Conservation (phyloP, 2,888 invertebrate species). For the Zelleria hepariella region DNA sequence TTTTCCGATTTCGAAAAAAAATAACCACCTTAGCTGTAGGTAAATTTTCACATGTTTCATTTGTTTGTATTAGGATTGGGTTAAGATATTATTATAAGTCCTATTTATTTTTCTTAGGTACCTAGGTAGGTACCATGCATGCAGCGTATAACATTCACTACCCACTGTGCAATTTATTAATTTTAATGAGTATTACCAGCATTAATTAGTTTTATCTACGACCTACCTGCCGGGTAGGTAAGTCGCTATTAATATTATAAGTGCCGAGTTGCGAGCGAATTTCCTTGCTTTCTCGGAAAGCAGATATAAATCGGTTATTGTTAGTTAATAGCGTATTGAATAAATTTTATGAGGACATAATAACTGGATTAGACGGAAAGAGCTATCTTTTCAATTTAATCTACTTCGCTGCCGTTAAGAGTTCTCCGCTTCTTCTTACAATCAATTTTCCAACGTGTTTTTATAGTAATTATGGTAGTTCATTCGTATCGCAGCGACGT, state of each 20-base stretch:
- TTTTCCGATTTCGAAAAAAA: too few relatives aligned
- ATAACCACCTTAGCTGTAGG: too few relatives aligned
- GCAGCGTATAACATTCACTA: background rate
- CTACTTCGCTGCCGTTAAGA: constrained; percentile 1
- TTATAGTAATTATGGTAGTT: background rate
- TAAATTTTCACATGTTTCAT: too few relatives aligned
- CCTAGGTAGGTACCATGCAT: background rate
- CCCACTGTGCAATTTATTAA: background rate
- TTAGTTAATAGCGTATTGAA: background rate
- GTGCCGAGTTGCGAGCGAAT: background rate
- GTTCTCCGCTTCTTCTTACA: background rate
- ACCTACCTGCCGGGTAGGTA: background rate
- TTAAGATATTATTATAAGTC: too few relatives aligned
- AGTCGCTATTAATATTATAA: background rate
- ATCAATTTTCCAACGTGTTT: background rate
- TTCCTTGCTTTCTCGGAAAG: background rate
- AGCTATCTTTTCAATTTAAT: background rate
- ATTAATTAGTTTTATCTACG: background rate
- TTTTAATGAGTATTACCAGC: background rate
- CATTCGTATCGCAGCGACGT: background rate
- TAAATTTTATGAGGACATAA: background rate
- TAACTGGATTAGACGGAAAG: background rate
- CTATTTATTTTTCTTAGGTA: too few relatives aligned
- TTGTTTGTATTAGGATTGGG: too few relatives aligned
- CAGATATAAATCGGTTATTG: background rate